These are phyloP conservation scores for Caranx ignobilis DNA, from an alignment of 2,113 vertebrate species.

Conservation along the genomic window DNA sequence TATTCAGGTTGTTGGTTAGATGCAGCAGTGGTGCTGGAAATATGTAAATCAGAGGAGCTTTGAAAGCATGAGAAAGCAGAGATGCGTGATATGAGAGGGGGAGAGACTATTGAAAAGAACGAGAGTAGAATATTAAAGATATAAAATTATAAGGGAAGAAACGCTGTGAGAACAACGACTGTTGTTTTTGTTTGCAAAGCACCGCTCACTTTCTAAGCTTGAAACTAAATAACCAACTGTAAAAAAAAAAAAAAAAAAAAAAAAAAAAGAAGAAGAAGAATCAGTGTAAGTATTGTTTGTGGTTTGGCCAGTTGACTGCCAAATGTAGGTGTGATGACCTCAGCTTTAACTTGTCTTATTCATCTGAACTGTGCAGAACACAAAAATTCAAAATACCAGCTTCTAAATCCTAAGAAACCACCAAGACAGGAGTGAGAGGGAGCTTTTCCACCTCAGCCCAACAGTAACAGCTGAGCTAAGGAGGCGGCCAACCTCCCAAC, in stretches of 20 bases:
- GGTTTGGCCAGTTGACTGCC: neutral
- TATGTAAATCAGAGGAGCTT: neutral
- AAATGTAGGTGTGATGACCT: neutral
- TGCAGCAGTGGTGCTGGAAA: neutral
- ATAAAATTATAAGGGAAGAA: neutral
- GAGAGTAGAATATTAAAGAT: neutral
- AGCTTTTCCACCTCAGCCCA: conserved; percentile 28
- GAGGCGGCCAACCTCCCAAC: conserved; percentile 53
- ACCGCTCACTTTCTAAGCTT: neutral
- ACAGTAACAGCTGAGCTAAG: conserved; percentile 49
- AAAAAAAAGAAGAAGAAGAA: too few relatives aligned
- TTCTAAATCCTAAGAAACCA: conserved; percentile 28
- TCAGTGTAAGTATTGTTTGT: neutral
- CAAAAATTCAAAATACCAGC: neutral
- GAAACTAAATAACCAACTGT: neutral
- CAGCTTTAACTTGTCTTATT: neutral
- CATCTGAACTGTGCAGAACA: neutral
- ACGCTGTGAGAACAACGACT: neutral
- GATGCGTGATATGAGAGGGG: neutral
- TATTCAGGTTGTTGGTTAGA: neutral
- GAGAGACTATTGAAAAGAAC: neutral
- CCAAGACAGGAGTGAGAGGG: conserved; percentile 31
- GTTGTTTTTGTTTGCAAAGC: neutral
- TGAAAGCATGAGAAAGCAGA: neutral
- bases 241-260: neutral